A percentile compares a stretch with the other conserved stretches of the same genome.
Conservation (phyloP, 2,888 invertebrate genomes). For the Xestobium rufovillosum region DNA sequence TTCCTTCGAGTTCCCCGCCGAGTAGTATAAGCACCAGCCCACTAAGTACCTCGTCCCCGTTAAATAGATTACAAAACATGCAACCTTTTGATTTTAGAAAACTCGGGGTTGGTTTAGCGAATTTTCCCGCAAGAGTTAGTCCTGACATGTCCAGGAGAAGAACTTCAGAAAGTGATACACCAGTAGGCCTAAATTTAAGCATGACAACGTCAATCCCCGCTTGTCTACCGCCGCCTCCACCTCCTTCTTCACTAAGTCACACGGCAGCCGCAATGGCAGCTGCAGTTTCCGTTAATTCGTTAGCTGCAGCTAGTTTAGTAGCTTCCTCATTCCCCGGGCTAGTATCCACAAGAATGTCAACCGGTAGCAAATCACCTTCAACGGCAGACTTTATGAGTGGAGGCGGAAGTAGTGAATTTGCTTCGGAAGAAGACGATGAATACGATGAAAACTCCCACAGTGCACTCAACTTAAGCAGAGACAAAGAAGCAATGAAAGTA, state of each 20-base stretch:
- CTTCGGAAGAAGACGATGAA: slow-evolving; percentile 53
- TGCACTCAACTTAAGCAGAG: slow-evolving; percentile 58
- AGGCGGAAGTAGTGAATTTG: slow-evolving; percentile 44
- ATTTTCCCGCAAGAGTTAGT: slow-evolving; percentile 45
- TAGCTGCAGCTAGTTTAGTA: slow-evolving; percentile 52
- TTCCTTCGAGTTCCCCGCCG: slow-evolving; percentile 55
- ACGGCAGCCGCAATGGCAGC: slow-evolving; percentile 61
- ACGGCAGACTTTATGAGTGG: slow-evolving; percentile 39
- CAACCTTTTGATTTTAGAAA: slow-evolving; percentile 91
- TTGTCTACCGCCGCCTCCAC: slow-evolving; percentile 55
- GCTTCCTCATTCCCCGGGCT: slow-evolving; percentile 55
- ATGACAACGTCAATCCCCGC: slow-evolving; percentile 56
- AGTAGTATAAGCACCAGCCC: slow-evolving; percentile 50
- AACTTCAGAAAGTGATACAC: slow-evolving; percentile 46
- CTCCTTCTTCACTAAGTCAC: slow-evolving; percentile 54
- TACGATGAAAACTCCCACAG: slow-evolving; percentile 55
- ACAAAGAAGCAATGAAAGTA: slow-evolving; percentile 45
- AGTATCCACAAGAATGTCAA: slow-evolving; percentile 47
- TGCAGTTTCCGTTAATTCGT: slow-evolving; percentile 34
- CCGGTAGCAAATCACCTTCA: slow-evolving; percentile 47
- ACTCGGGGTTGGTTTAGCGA: slow-evolving; percentile 51
- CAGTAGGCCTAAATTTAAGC: slow-evolving; percentile 53
- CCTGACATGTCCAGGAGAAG: slow-evolving; percentile 42
- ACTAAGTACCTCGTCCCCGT: slow-evolving; percentile 60
- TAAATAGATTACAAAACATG: slow-evolving; percentile 89